Evolutionary conservation across 2,888 invertebrate genomes (phyloP).

Genomic region (Protodeltote pygarga): DNA sequence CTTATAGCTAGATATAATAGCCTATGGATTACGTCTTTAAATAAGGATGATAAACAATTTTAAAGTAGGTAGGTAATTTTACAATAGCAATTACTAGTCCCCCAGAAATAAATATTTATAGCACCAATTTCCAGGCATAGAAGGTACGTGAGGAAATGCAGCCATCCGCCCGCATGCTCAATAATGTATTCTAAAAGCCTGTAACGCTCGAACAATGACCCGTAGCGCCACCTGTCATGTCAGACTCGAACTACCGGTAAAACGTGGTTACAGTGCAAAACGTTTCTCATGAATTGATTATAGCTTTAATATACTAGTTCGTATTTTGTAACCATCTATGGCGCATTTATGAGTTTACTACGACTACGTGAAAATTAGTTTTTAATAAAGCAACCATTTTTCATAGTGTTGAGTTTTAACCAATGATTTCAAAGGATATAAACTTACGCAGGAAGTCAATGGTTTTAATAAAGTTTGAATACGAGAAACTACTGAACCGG

Average conservation of each 20-base stretch:
- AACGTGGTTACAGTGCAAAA: conserved; percentile 16
- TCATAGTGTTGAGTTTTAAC: no score
- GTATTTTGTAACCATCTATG: no score
- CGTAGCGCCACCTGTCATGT: conserved; percentile 44
- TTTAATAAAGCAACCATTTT: no score
- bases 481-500: no score
- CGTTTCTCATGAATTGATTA: conserved; percentile 15
- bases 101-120: conserved; percentile 31
- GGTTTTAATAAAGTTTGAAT: no score
- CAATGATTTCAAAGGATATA: no score
- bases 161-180: conserved; percentile 44
- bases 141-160: conserved; percentile 40
- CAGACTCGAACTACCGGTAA: conserved; percentile 31
- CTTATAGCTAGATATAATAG: no score
- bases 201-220: conserved; percentile 42
- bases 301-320: no score
- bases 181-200: conserved; percentile 37
- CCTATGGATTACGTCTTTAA: neutral
- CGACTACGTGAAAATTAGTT: no score
- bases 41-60: conserved; percentile 5
- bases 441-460: no score
- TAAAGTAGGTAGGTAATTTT: neutral
- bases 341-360: no score
- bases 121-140: conserved; percentile 22
- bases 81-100: conserved; percentile 13